These are phyloP conservation scores for Pterobdella sp. DNA, from an alignment of 2,888 invertebrate species.

Conservation along the genomic window DNA sequence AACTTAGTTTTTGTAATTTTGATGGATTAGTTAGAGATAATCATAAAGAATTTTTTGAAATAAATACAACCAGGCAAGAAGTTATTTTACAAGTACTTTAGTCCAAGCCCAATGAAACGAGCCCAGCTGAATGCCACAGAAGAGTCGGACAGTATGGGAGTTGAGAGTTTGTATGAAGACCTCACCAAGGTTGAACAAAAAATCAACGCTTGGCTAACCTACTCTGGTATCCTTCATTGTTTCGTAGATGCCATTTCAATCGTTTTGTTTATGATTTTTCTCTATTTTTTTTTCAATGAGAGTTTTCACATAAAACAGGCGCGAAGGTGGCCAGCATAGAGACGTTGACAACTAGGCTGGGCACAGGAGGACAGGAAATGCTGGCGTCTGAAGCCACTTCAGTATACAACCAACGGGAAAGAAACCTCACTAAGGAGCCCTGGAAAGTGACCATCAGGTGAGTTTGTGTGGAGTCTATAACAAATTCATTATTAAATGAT, in stretches of 20 bases:
- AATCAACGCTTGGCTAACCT: constrained; percentile 33
- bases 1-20: no score
- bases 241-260: no score
- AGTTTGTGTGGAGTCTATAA: background rate
- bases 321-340: constrained; percentile 36
- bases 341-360: constrained; percentile 36
- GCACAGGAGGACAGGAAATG: constrained; percentile 37
- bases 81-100: constrained; percentile 32
- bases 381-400: constrained; percentile 37
- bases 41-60: no score
- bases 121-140: constrained; percentile 5
- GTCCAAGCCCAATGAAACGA: constrained; percentile 23
- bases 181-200: constrained; percentile 30
- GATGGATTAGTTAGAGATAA: no score
- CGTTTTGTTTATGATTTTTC: background rate
- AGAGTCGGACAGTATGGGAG: constrained; percentile 27
- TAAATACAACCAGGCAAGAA: no score
- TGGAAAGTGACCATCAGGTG: constrained; percentile 33
- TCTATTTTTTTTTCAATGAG: background rate
- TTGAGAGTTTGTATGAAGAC: constrained; percentile 33
- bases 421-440: constrained; percentile 31
- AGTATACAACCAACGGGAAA: constrained; percentile 34
- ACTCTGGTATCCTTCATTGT: no score
- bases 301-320: constrained; percentile 26
- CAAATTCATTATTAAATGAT: background rate